Evolutionary conservation across 2,797 vertebrate genomes (phyloP), one percentile per base, ranked within the genome.

Genomic region (Pagetopsis macropterus): DNA sequence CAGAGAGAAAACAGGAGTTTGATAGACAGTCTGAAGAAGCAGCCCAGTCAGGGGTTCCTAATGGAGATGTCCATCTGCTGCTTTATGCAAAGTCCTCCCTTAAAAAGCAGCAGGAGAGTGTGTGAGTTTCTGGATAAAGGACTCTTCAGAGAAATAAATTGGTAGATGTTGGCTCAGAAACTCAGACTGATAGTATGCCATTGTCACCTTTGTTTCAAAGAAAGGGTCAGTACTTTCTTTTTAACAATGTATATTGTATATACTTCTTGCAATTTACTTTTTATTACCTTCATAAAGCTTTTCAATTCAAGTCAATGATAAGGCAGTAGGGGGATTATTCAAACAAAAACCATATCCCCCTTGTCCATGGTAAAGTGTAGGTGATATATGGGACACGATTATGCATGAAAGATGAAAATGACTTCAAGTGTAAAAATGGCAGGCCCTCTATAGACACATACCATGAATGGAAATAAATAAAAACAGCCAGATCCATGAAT

Each of bases 21-120:
- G 90, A 94, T 83, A 57, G 91, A 87, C 87, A 91, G 76, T 57
- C 57, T 84, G 86, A 84, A 76, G 51, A 87, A 89, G 86, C 61
- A 68, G 48, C 72, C 48, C 45, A 79, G 81, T 72, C 74, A 80
- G 78, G 73, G 78, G 72, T 60, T 79, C 64, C 71, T 89, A 87
- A 90, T 86, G 77, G 70, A 91, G 84, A 86, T 81, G 83, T 90
- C 89, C 88, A 89, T 90, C 87, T 90, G 88, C 69, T 72, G 64
- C 59, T 78, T 79, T 73, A 89, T 88, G 82, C 84, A 88, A 87
- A 85, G 51, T 12, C 43, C 60, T 79, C 66, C 49, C 46, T 70
- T 59, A 74, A 75, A 83, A 66, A 76, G 52, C 60, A 72, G 66
- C 60, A 71, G 52, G 31, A 67, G 58, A 72, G 40, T 46, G 15